Conservation (phyloP, 1,140 invertebrate genomes). For the Apis cerana region DNA sequence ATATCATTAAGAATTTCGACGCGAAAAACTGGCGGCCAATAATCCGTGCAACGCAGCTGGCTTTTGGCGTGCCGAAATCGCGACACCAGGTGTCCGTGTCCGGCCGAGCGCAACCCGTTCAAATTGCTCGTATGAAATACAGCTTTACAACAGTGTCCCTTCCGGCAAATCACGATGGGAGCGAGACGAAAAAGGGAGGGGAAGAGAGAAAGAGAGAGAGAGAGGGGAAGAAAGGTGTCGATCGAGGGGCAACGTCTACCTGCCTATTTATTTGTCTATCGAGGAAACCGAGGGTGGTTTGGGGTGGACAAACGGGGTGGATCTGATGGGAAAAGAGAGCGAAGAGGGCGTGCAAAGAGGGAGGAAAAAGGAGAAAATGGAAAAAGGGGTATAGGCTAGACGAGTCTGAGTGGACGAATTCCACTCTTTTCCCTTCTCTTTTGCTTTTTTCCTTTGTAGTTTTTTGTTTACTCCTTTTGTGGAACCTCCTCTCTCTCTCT, state of each 20-base stretch:
- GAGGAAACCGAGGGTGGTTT: not conserved
- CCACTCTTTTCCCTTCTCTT: not conserved
- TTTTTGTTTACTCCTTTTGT: not conserved
- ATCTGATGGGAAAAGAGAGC: not conserved
- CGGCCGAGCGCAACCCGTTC: conserved; percentile 52
- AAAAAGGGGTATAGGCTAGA: not conserved
- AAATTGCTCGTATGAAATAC: conserved; percentile 62
- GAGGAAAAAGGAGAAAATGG: conserved; percentile 12
- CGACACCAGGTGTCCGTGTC: conserved; percentile 57
- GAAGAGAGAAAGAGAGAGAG: too few relatives aligned
- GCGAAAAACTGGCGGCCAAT: conserved; percentile 9
- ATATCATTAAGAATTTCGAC: conserved; percentile 51
- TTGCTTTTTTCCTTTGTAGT: not conserved
- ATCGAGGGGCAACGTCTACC: conserved; percentile 13
- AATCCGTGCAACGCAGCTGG: conserved; percentile 59
- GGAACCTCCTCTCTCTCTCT: not conserved
- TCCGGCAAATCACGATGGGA: not conserved
- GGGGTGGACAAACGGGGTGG: not conserved
- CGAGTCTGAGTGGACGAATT: conserved; percentile 29
- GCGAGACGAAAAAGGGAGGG: not conserved
- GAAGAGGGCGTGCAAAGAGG: not conserved
- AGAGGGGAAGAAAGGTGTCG: conserved; percentile 5
- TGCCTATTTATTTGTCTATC: conserved; percentile 36
- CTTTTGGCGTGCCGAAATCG: conserved; percentile 52
- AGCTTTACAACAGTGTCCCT: not conserved